These are phyloP conservation scores for Portevinia maculata DNA, from an alignment of 2,888 invertebrate species.

Conservation along the genomic window DNA sequence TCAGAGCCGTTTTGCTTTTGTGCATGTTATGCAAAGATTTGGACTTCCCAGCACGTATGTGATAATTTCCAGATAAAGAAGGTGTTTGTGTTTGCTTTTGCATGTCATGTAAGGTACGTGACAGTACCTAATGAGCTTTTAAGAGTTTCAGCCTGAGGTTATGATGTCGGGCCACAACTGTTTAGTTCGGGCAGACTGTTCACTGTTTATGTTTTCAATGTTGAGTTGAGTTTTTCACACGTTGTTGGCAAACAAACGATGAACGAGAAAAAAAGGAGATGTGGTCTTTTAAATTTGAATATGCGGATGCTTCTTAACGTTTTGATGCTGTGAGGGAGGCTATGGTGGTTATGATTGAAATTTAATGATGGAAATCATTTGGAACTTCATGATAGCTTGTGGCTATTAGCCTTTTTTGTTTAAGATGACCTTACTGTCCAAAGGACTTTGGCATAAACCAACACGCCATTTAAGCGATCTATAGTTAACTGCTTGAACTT, in stretches of 20 bases:
- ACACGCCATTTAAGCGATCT: too few species aligned
- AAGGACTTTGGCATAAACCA: too few species aligned
- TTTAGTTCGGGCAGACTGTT: conserved; percentile 9
- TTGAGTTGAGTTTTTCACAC: conserved; percentile 11
- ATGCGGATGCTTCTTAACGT: too few species aligned
- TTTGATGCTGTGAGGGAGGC: too few species aligned
- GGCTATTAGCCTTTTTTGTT: too few species aligned
- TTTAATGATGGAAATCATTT: too few species aligned
- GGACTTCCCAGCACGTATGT: conserved; percentile 44
- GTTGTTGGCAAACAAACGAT: conserved; percentile 27
- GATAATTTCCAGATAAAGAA: conserved; percentile 46
- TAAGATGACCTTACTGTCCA: too few species aligned
- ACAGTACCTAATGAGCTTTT: conserved; percentile 64
- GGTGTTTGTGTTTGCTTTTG: conserved; percentile 45
- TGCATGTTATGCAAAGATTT: conserved; percentile 37
- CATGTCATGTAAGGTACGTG: conserved; percentile 60
- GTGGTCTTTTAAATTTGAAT: too few species aligned
- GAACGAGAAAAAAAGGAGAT: too few species aligned
- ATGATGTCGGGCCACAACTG: conserved; percentile 20
- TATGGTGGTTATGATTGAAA: too few species aligned
- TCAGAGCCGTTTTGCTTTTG: background rate
- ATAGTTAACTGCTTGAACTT: too few species aligned
- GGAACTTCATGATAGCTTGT: too few species aligned
- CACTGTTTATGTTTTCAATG: background rate
- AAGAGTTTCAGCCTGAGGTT: conserved; percentile 55